A percentile compares a stretch with the other conserved stretches of the same genome.
These are phyloP conservation scores for Larimichthys polyactis DNA, from an alignment of 2,113 vertebrate genomes.

Conservation along the genomic window DNA sequence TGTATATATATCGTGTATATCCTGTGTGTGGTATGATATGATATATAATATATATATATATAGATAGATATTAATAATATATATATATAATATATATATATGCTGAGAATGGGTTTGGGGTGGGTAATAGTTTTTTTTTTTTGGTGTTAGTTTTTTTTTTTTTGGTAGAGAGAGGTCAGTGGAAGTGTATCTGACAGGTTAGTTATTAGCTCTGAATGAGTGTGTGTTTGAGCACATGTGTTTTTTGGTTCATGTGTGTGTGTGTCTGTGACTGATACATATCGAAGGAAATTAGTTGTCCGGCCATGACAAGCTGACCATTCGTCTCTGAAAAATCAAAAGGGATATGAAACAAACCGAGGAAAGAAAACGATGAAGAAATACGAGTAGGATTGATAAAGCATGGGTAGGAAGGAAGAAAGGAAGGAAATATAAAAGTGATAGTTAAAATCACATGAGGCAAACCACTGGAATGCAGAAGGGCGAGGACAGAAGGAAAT, in stretches of 20 bases:
- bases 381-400: background rate
- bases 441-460: conserved; percentile 2
- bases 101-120: too few relatives aligned
- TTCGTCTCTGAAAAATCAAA: background rate
- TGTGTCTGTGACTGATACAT: conserved; percentile 12
- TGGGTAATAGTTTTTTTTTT: too few relatives aligned
- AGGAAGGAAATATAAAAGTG: background rate
- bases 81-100: too few relatives aligned
- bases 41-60: too few relatives aligned
- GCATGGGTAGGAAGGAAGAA: background rate
- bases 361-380: background rate
- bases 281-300: conserved; percentile 47
- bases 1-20: too few relatives aligned
- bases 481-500: conserved; percentile 18
- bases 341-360: conserved; percentile 17
- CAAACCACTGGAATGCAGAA: conserved; percentile 7
- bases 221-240: background rate
- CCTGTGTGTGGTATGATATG: too few relatives aligned
- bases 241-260: background rate
- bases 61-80: too few relatives aligned
- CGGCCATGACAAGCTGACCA: background rate
- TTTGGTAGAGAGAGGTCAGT: background rate
- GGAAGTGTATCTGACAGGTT: conserved; percentile 4
- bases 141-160: too few relatives aligned
- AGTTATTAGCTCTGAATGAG: conserved; percentile 19